Percentiles rank a stretch among this genome's conserved stretches.
phyloP scores from a whole-genome alignment of 2,113 vertebrate genomes.

The Lasiurus borealis region DNA sequence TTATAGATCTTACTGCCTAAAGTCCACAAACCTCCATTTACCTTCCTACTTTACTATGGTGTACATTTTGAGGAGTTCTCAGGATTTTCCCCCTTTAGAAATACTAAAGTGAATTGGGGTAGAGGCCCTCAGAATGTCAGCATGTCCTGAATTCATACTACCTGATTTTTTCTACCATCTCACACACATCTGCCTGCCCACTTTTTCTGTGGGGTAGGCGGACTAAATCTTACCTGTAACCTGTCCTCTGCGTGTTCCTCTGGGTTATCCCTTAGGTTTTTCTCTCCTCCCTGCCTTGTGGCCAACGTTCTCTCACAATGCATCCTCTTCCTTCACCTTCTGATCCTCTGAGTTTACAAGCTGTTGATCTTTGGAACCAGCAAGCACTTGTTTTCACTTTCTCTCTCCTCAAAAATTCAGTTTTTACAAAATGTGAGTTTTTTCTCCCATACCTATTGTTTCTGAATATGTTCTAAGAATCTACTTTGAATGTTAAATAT shows the following conservation, averaged over 20 bases:
- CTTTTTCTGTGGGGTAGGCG: not conserved
- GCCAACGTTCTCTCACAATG: not conserved
- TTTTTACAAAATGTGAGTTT: not conserved
- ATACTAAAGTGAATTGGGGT: not conserved
- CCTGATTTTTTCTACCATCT: not conserved
- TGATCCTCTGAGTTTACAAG: not conserved
- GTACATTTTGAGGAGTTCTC: not conserved
- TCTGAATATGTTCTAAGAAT: not conserved
- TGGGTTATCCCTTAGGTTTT: not conserved
- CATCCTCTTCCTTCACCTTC: not conserved
- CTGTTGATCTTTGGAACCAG: not conserved
- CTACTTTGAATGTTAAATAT: not conserved
- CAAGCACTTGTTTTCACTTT: not conserved
- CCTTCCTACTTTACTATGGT: not conserved
- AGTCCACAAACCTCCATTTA: not conserved
- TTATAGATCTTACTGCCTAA: not conserved
- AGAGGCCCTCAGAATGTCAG: not conserved
- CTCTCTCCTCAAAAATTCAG: not conserved
- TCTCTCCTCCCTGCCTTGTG: not conserved
- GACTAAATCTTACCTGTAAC: not conserved
- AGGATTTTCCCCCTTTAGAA: not conserved
- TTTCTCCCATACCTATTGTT: not conserved
- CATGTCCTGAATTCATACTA: not conserved
- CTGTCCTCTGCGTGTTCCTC: accelerated
- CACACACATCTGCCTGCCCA: not conserved